Conservation (phyloP, 2,797 vertebrate genomes). For the Strix occidentalis region DNA sequence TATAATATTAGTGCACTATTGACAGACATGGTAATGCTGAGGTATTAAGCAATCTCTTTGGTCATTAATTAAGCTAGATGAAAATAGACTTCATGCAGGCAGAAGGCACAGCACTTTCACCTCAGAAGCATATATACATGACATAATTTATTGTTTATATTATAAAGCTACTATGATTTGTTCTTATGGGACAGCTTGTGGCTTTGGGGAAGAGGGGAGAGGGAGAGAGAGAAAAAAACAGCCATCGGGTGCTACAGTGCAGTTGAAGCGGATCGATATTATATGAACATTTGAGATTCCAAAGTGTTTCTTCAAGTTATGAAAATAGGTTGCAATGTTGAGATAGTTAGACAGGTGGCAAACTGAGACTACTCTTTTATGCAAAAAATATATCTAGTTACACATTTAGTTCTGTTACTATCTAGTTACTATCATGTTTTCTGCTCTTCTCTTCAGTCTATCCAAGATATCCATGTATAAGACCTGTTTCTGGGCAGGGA, state of each 20-base stretch:
- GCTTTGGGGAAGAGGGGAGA: neutral
- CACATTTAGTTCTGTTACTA: neutral
- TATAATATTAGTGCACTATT: neutral
- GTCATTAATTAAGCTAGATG: neutral
- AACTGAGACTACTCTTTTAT: conserved; percentile 61
- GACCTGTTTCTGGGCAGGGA: neutral
- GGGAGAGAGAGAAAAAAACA: neutral
- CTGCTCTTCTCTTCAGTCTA: neutral
- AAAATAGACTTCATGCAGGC: neutral
- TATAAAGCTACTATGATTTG: neutral
- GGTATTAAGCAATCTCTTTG: neutral
- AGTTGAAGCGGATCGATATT: neutral
- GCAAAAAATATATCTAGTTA: conserved; percentile 23
- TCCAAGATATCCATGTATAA: neutral
- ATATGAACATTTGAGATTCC: neutral
- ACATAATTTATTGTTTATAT: neutral
- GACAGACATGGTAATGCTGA: neutral
- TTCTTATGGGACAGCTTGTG: neutral
- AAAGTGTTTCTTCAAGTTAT: neutral
- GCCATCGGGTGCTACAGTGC: neutral
- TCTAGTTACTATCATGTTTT: neutral
- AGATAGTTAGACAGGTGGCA: conserved; percentile 63
- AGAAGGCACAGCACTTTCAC: neutral
- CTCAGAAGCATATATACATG: neutral
- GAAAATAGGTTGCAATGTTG: conserved; percentile 59